Conservation (phyloP, 2,888 invertebrate species). For the Nemotelus pantherinus region DNA sequence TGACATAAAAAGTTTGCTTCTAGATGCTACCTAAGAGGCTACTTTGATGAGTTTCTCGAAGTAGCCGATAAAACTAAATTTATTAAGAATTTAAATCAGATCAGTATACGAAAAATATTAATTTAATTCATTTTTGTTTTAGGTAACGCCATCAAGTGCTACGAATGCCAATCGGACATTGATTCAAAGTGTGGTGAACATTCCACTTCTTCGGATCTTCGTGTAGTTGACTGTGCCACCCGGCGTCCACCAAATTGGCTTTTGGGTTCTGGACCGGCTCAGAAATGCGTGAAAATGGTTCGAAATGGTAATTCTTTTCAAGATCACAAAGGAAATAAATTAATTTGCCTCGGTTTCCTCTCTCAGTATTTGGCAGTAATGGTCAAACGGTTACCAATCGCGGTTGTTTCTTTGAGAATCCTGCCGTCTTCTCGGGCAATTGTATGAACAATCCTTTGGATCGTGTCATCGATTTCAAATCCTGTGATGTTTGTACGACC, state of each 20-base stretch:
- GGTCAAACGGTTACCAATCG: slow-evolving; percentile 35
- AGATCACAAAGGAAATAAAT: background rate
- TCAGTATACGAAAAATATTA: no score
- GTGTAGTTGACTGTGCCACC: slow-evolving; percentile 30
- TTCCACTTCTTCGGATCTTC: slow-evolving; percentile 18
- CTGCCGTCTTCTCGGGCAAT: slow-evolving; percentile 37
- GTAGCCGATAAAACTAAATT: no score
- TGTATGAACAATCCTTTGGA: slow-evolving; percentile 42
- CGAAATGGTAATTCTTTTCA: slow-evolving; percentile 26
- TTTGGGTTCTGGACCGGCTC: slow-evolving; percentile 21
- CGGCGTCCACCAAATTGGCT: slow-evolving; percentile 25
- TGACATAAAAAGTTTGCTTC: no score
- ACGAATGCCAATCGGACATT: slow-evolving; percentile 60
- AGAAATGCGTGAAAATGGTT: slow-evolving; percentile 39
- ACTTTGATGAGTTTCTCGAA: no score
- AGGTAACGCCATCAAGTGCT: slow-evolving; percentile 62
- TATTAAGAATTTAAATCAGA: no score
- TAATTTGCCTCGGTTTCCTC: no score
- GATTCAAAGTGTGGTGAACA: slow-evolving; percentile 57
- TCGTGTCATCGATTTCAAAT: slow-evolving; percentile 33
- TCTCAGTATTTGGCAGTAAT: slow-evolving; percentile 31
- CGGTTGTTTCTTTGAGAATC: slow-evolving; percentile 41
- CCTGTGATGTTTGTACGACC: slow-evolving; percentile 28
- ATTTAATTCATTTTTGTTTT: slow-evolving; percentile 40
- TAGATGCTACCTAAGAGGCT: no score